phyloP scores from a whole-genome alignment of 2,113 vertebrate species.

The Chaenocephalus aceratus region DNA sequence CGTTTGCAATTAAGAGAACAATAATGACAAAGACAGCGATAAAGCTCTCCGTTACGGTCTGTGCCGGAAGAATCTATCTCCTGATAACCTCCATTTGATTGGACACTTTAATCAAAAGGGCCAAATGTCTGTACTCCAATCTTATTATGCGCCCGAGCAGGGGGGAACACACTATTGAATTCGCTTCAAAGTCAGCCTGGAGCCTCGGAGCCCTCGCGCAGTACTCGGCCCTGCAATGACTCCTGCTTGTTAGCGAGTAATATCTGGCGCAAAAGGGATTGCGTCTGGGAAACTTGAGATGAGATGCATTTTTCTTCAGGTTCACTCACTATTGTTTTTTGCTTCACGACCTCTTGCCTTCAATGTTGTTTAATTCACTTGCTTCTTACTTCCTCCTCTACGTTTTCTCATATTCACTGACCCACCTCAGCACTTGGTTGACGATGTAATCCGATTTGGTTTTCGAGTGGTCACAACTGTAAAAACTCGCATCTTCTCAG shows the following conservation, averaged over 20 bases:
- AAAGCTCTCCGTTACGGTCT: conserved; percentile 50
- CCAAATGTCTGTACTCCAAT: conserved; percentile 64
- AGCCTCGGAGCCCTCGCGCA: conserved; percentile 24
- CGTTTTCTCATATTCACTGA: not conserved
- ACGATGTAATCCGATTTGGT: not conserved
- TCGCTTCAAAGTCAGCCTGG: conserved; percentile 69
- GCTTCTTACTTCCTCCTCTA: not conserved
- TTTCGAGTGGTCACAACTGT: not conserved
- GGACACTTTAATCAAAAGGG: conserved; percentile 72
- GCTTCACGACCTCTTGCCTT: not conserved
- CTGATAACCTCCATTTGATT: conserved; percentile 70
- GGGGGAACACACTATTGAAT: conserved; percentile 69
- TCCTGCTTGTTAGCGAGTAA: conserved; percentile 30
- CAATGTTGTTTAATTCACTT: not conserved
- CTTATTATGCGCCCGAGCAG: conserved; percentile 66
- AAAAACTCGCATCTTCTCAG: not conserved
- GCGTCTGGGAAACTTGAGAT: conserved; percentile 17
- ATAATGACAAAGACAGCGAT: conserved; percentile 53
- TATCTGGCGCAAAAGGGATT: conserved; percentile 9
- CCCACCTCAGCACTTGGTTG: not conserved
- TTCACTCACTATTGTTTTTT: not conserved
- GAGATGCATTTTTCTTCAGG: not conserved
- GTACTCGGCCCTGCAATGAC: conserved; percentile 11
- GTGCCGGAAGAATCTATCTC: conserved; percentile 48
- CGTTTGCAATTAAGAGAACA: conserved; percentile 62